Percentiles rank a stretch among this genome's conserved stretches.
Conservation (phyloP, 2,113 vertebrate species). For the Erythrocercus mccallii region DNA sequence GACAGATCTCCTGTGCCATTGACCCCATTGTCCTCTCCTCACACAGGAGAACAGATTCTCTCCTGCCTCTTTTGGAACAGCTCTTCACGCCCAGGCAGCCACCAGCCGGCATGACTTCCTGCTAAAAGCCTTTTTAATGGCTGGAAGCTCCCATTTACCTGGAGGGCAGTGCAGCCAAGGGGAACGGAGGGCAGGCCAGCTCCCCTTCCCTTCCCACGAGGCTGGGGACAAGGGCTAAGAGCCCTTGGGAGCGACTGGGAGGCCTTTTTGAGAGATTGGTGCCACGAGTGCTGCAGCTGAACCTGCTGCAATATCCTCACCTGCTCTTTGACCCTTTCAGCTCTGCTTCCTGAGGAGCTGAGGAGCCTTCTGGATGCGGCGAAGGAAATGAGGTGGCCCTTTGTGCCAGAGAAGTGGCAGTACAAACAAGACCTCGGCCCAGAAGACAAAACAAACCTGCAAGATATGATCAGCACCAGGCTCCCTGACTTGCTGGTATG, state of each 20-base stretch:
- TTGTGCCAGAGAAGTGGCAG: conserved; percentile 96
- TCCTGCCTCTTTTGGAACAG: conserved; percentile 15
- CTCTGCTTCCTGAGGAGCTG: conserved; percentile 80
- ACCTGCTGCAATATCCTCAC: conserved; percentile 52
- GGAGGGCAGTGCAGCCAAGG: conserved; percentile 65
- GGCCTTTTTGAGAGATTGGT: not conserved
- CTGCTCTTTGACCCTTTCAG: conserved; percentile 82
- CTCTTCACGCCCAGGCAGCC: conserved; percentile 46
- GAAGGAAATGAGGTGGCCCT: conserved; percentile 93
- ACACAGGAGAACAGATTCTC: conserved; percentile 8
- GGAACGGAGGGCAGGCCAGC: conserved; percentile 44
- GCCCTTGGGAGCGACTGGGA: not conserved
- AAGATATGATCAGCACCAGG: conserved; percentile 78
- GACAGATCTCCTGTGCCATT: not conserved
- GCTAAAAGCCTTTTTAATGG: conserved; percentile 69
- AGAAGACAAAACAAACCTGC: conserved; percentile 90
- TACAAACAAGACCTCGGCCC: conserved; percentile 82
- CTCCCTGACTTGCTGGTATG: conserved; percentile 86
- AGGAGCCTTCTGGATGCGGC: conserved; percentile 87
- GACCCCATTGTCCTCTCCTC: not conserved
- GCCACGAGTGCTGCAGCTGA: not conserved
- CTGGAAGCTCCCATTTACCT: conserved; percentile 68
- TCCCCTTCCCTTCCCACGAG: not conserved
- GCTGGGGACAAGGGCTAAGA: conserved; percentile 16
- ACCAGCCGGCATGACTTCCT: conserved; percentile 50